phyloP scores from a whole-genome alignment of 2,888 invertebrate species.

The Steromphala cineraria region DNA sequence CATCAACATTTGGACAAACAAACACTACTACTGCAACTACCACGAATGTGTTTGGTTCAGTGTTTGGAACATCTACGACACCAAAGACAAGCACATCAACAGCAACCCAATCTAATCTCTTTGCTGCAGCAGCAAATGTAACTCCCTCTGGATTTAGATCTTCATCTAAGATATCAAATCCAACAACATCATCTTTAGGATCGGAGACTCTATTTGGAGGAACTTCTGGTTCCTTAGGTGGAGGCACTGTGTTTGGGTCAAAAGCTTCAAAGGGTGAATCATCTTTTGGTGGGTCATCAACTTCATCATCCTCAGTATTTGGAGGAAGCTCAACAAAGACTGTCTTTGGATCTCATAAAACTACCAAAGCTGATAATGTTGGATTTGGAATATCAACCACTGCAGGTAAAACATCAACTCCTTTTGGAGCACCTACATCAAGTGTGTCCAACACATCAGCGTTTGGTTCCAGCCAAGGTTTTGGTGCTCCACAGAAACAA shows the following conservation, averaged over 20 bases:
- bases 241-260: not conserved
- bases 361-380: not conserved
- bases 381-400: not conserved
- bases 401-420: not conserved
- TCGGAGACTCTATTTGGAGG: too few relatives aligned
- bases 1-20: constrained; percentile 14
- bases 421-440: not conserved
- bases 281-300: not conserved
- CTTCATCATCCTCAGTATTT: not conserved
- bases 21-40: not conserved
- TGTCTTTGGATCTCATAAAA: not conserved
- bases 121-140: not conserved
- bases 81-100: not conserved
- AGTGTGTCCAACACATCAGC: not conserved
- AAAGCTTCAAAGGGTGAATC: not conserved
- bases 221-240: not conserved
- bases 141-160: too few relatives aligned
- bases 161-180: too few relatives aligned
- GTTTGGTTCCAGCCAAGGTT: not conserved
- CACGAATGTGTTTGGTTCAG: not conserved
- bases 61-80: not conserved
- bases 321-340: not conserved
- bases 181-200: too few relatives aligned
- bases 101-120: too few relatives aligned
- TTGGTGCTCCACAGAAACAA: too few relatives aligned